Evolutionary conservation across 2,797 vertebrate genomes (phyloP).

Genomic region (Sorex maritimensis): DNA sequence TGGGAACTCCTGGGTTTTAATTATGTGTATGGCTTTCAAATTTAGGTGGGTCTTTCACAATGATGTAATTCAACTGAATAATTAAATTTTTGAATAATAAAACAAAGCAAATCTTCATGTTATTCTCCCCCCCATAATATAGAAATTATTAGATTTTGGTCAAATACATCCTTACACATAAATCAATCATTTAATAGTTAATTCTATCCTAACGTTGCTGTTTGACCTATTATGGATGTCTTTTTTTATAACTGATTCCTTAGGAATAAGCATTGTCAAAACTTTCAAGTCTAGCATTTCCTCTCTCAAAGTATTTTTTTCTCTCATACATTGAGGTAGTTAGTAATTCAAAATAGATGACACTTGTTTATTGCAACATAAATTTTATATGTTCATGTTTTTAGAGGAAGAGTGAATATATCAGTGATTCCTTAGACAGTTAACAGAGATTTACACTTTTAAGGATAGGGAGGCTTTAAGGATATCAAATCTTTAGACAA

Average conservation of each 20-base stretch:
- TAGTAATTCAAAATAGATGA: background rate
- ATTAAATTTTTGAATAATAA: slow-evolving; percentile 40
- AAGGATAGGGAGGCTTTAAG: background rate
- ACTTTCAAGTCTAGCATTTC: background rate
- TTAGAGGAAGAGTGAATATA: too few relatives aligned
- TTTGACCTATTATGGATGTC: background rate
- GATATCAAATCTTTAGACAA: background rate
- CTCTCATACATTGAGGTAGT: background rate
- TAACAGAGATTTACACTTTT: background rate
- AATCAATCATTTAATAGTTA: background rate
- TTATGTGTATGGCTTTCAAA: background rate
- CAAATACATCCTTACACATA: background rate
- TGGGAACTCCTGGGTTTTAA: background rate
- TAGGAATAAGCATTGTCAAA: background rate
- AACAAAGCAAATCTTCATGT: background rate
- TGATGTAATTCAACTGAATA: background rate
- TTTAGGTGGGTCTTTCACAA: slow-evolving; percentile 32
- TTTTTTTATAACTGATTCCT: background rate
- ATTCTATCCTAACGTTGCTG: background rate
- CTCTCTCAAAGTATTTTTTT: background rate
- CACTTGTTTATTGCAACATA: too few relatives aligned
- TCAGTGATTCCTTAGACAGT: background rate
- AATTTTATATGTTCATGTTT: too few relatives aligned
- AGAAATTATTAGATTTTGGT: background rate
- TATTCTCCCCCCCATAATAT: background rate